Evolutionary conservation across 2,113 vertebrate species (phyloP).

Genomic region (Glaucomys volans): DNA sequence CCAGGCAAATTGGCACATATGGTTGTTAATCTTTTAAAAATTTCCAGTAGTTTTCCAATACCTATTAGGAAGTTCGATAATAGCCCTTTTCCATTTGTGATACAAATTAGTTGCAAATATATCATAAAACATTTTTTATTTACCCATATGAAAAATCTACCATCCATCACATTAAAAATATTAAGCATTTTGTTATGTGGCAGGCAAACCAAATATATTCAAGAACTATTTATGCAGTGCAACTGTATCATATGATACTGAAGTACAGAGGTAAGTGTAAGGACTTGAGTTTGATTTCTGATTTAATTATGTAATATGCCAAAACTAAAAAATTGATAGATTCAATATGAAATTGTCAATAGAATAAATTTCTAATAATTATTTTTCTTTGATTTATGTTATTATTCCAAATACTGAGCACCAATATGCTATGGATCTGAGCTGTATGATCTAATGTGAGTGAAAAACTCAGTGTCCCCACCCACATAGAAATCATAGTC

Average conservation of each 20-base stretch:
- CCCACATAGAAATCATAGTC: background rate
- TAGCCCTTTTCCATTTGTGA: background rate
- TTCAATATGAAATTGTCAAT: background rate
- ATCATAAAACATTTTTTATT: constrained; percentile 39
- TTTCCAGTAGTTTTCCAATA: background rate
- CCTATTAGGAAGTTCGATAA: background rate
- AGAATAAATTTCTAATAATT: constrained; percentile 11
- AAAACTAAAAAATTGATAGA: background rate
- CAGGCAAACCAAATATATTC: background rate
- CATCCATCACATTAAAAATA: background rate
- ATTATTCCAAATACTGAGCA: background rate
- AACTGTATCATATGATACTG: background rate
- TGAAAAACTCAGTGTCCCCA: background rate
- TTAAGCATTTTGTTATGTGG: background rate
- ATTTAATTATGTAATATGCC: background rate
- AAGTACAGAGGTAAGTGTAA: background rate
- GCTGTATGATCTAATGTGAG: background rate
- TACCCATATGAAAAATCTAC: background rate
- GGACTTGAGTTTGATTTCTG: background rate
- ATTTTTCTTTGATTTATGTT: background rate
- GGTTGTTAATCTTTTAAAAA: background rate
- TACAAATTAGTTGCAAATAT: background rate
- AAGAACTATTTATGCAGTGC: background rate
- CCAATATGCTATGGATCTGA: background rate
- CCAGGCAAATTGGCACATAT: background rate